Percentiles rank a stretch among this genome's conserved stretches.
These are phyloP conservation scores for Smutsia temminckii DNA, from an alignment of 2,797 vertebrate genomes.

Conservation along the genomic window DNA sequence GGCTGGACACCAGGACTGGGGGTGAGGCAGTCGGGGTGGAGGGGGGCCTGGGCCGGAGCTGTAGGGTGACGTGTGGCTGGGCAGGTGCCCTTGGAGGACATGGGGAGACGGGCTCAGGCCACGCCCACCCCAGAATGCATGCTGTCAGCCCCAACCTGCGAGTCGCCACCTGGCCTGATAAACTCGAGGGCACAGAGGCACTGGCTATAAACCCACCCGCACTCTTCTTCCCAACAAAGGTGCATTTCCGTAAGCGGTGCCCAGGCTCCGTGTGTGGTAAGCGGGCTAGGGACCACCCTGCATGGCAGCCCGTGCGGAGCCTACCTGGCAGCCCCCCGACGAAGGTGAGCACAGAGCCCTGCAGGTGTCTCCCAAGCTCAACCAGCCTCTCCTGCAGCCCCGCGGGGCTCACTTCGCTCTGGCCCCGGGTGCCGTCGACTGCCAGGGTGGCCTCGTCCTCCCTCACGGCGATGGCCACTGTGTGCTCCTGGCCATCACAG, in stretches of 20 bases:
- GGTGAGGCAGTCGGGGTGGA: no score
- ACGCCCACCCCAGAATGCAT: fast-evolving
- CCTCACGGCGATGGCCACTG: conserved; percentile 88
- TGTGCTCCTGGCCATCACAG: conserved; percentile 90
- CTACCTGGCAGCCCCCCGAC: conserved; percentile 95
- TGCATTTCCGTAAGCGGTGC: neutral
- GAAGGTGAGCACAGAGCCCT: conserved; percentile 88
- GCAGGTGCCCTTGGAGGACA: neutral
- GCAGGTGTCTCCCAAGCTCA: conserved; percentile 80
- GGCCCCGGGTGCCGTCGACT: conserved; percentile 88
- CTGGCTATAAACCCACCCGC: neutral
- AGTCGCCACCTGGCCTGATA: neutral
- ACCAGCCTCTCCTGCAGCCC: conserved; percentile 86
- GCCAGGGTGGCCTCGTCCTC: conserved; percentile 87
- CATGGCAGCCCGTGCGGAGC: neutral
- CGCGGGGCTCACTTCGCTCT: conserved; percentile 81
- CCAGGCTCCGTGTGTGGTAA: neutral
- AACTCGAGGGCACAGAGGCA: neutral
- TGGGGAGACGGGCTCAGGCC: neutral
- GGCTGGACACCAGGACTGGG: neutral
- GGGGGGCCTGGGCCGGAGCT: neutral
- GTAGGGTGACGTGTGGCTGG: neutral
- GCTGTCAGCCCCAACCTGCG: neutral
- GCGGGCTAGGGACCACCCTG: fast-evolving
- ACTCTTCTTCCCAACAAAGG: neutral